Conservation (phyloP, 2,888 invertebrate species). For the Tridacna crocea region DNA sequence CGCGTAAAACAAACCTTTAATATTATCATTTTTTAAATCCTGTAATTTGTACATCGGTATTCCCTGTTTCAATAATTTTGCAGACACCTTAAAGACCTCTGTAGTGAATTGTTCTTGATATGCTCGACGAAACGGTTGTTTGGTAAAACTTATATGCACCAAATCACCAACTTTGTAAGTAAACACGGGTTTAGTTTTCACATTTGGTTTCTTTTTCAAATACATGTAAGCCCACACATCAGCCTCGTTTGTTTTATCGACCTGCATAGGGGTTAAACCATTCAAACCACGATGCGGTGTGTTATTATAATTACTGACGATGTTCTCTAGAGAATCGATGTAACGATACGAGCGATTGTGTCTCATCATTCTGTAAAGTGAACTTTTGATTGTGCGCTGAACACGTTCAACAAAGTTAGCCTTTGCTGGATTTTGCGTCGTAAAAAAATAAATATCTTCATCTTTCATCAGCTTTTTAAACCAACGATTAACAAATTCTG, state of each 20-base stretch:
- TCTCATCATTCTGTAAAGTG: conserved; percentile 49
- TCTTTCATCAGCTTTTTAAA: too few relatives aligned
- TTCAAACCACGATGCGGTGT: conserved; percentile 46
- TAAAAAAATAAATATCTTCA: conserved; percentile 48
- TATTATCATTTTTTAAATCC: conserved; percentile 29
- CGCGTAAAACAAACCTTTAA: conserved; percentile 38
- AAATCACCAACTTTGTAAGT: conserved; percentile 39
- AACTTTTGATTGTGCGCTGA: conserved; percentile 45
- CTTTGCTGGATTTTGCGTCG: conserved; percentile 47
- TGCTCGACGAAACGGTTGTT: conserved; percentile 50
- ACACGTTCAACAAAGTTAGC: conserved; percentile 51
- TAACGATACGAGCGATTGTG: conserved; percentile 52
- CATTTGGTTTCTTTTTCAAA: conserved; percentile 9
- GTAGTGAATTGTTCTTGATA: conserved; percentile 57
- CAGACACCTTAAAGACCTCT: conserved; percentile 40
- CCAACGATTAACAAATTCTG: too few relatives aligned
- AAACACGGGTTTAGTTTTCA: conserved; percentile 34
- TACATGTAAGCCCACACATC: conserved; percentile 44
- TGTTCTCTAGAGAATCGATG: conserved; percentile 40
- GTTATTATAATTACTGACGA: conserved; percentile 44
- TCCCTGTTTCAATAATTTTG: conserved; percentile 29
- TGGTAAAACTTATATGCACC: conserved; percentile 44
- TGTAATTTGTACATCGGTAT: conserved; percentile 38
- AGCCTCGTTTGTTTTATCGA: conserved; percentile 37
- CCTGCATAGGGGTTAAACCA: conserved; percentile 42